Evolutionary conservation across 2,113 vertebrate genomes (phyloP).

Genomic region (Poecile atricapillus): DNA sequence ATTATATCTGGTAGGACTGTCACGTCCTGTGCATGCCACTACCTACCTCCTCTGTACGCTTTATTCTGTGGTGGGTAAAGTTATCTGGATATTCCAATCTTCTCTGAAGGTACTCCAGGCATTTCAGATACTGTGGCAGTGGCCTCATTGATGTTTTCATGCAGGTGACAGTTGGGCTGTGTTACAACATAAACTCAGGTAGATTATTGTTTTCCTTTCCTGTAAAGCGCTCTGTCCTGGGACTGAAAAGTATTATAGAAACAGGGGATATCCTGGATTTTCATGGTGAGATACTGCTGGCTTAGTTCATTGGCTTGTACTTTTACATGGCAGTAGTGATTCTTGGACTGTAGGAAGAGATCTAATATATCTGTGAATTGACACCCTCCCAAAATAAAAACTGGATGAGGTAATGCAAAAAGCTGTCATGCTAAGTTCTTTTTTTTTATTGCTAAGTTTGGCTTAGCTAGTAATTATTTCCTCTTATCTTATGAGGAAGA

Average conservation of each 20-base stretch:
- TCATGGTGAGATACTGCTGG: not conserved
- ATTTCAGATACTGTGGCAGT: not conserved
- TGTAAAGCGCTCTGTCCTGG: fast-evolving
- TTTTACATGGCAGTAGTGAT: not conserved
- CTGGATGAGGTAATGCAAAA: not conserved
- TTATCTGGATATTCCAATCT: not conserved
- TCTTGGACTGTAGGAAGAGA: not conserved
- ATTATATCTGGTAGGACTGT: not conserved
- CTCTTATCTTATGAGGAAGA: not conserved
- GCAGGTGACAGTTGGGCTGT: not conserved
- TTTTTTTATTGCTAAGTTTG: not conserved
- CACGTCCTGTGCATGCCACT: not conserved
- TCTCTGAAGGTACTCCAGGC: not conserved
- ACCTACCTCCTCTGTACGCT: fast-evolving
- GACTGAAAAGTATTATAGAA: not conserved
- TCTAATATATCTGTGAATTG: not conserved
- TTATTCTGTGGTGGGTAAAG: not conserved
- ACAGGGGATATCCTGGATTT: not conserved
- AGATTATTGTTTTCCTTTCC: not conserved
- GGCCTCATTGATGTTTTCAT: not conserved
- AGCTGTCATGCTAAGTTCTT: not conserved
- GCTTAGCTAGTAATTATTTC: not conserved
- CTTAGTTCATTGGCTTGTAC: not conserved
- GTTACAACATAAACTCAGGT: not conserved
- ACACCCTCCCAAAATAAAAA: not conserved